Evolutionary conservation across 2,888 invertebrate genomes (phyloP).

Genomic region (Drosophila borborema): DNA sequence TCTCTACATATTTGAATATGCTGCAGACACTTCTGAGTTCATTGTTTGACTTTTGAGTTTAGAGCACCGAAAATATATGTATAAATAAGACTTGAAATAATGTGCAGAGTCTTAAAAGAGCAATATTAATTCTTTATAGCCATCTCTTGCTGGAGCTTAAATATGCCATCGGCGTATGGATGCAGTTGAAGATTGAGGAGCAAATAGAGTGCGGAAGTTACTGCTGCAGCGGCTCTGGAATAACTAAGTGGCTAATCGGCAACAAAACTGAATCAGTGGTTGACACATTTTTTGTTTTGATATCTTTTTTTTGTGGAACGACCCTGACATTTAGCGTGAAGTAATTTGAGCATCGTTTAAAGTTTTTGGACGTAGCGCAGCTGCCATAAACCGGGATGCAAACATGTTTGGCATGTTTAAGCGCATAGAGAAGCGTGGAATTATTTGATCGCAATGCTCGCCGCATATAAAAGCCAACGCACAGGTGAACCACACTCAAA

Average conservation of each 20-base stretch:
- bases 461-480: slow-evolving; percentile 75
- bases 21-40: slow-evolving; percentile 9
- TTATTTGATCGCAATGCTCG: slow-evolving; percentile 40
- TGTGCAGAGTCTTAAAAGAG: neutral
- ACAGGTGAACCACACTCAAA: slow-evolving; percentile 45
- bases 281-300: slow-evolving; percentile 57
- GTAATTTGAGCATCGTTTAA: slow-evolving; percentile 55
- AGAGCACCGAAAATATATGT: neutral
- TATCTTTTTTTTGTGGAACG: slow-evolving; percentile 14
- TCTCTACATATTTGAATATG: slow-evolving; percentile 6
- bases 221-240: slow-evolving; percentile 27
- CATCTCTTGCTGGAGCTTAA: neutral
- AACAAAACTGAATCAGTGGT: slow-evolving; percentile 7
- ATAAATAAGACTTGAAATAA: neutral
- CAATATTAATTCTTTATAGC: neutral
- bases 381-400: slow-evolving; percentile 77
- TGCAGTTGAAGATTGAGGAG: slow-evolving; percentile 19
- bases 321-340: slow-evolving; percentile 80
- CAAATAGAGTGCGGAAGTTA: slow-evolving; percentile 36
- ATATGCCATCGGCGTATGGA: neutral
- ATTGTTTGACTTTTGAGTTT: slow-evolving; percentile 19
- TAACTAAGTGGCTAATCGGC: slow-evolving; percentile 19
- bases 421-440: slow-evolving; percentile 25
- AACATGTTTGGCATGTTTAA: slow-evolving; percentile 84
- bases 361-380: slow-evolving; percentile 55